These are phyloP conservation scores for Oscheius sp. DNA, from an alignment of 2,888 invertebrate species.

Conservation along the genomic window DNA sequence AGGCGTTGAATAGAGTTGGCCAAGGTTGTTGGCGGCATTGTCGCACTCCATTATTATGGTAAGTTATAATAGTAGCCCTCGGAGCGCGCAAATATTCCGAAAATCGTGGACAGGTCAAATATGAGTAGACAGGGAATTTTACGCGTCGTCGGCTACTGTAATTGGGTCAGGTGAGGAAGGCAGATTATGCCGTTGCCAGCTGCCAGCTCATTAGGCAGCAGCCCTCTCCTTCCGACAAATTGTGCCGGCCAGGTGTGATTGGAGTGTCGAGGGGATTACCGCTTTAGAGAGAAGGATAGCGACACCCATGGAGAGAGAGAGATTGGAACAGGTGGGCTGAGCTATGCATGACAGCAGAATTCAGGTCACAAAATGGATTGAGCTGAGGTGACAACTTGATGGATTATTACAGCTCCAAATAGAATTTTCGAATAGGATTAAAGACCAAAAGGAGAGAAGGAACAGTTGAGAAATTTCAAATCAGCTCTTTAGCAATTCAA, in stretches of 20 bases:
- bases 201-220: constrained; percentile 18
- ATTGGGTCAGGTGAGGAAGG: neutral
- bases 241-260: constrained; percentile 13
- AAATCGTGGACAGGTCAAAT: neutral
- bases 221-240: constrained; percentile 1
- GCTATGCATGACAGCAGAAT: no score
- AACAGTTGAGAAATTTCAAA: no score
- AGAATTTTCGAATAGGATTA: no score
- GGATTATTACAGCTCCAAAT: no score
- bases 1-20: constrained; percentile 25
- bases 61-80: constrained; percentile 22
- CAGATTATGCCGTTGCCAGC: constrained; percentile 6
- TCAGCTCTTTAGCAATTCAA: no score
- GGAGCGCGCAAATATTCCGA: constrained; percentile 2
- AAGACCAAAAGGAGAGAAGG: no score
- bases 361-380: no score
- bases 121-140: neutral
- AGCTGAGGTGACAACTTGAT: no score
- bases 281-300: neutral
- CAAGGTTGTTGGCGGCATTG: constrained; percentile 22
- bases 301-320: no score
- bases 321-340: no score
- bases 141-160: neutral
- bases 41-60: constrained; percentile 26
- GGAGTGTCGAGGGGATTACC: neutral